These are phyloP conservation scores for Pyrocephalus nanus DNA, from an alignment of 2,797 vertebrate genomes.

Conservation along the genomic window DNA sequence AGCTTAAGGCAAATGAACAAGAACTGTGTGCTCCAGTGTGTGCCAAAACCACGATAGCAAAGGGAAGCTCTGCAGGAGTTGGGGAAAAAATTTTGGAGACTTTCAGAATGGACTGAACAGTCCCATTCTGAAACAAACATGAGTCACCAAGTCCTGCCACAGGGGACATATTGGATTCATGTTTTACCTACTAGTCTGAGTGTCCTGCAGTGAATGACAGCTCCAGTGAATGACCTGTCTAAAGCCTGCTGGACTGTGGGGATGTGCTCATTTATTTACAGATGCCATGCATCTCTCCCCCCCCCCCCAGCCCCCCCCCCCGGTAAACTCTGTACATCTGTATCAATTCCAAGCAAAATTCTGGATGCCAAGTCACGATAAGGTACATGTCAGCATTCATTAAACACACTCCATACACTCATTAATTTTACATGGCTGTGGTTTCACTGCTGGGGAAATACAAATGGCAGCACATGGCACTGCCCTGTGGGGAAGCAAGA, in stretches of 20 bases:
- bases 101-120: background rate
- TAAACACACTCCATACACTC: slow-evolving; percentile 27
- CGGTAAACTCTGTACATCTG: background rate
- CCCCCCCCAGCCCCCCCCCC: background rate
- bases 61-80: background rate
- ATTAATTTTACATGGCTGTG: slow-evolving; percentile 42
- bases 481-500: background rate
- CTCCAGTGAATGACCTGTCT: background rate
- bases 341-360: background rate
- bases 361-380: slow-evolving; percentile 29
- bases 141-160: background rate
- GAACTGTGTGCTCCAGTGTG: background rate
- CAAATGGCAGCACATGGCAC: slow-evolving; percentile 25
- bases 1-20: background rate
- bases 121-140: background rate
- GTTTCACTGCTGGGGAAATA: slow-evolving; percentile 11
- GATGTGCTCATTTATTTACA: background rate
- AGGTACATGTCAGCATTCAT: slow-evolving; percentile 9
- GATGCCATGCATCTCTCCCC: background rate
- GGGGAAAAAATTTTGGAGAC: background rate
- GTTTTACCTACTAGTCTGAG: background rate
- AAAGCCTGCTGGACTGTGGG: background rate
- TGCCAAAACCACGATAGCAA: background rate
- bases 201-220: background rate
- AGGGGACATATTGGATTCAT: rapidly evolving